Evolutionary conservation across 2,797 vertebrate species (phyloP).

Genomic region (Bucorvus abyssinicus): DNA sequence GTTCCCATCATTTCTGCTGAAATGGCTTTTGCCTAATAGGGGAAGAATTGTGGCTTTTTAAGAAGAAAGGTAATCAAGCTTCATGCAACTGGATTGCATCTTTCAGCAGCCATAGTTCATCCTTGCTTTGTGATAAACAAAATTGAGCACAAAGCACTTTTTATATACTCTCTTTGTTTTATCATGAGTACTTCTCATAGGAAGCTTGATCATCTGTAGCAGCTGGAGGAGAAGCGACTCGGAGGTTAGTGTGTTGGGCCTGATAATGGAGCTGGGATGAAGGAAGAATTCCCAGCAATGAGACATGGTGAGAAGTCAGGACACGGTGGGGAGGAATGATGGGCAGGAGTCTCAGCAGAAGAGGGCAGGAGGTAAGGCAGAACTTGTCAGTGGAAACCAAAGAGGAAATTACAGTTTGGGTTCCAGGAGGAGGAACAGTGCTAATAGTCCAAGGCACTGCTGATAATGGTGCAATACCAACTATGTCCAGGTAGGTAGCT

Average conservation of each 20-base stretch:
- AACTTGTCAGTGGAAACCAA: background rate
- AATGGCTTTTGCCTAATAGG: background rate
- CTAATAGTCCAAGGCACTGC: background rate
- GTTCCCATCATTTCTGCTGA: background rate
- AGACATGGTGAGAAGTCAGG: background rate
- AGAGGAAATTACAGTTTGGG: background rate
- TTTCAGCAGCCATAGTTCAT: background rate
- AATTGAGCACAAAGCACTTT: background rate
- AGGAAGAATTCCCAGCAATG: background rate
- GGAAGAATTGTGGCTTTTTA: background rate
- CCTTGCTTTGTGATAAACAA: background rate
- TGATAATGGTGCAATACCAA: background rate
- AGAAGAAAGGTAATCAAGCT: background rate
- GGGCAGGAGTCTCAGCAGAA: background rate
- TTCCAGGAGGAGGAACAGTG: background rate
- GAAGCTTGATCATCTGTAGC: background rate
- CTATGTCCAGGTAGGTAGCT: background rate
- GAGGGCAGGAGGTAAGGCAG: background rate
- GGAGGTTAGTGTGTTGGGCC: background rate
- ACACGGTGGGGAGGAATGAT: background rate
- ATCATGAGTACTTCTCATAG: background rate
- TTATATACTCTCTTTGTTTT: background rate
- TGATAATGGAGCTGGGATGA: background rate
- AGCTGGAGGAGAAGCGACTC: background rate
- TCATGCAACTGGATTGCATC: background rate